Evolutionary conservation across 2,113 vertebrate genomes (phyloP), one percentile per base, ranked within the genome.

Genomic region (Illadopsis cleaveri): DNA sequence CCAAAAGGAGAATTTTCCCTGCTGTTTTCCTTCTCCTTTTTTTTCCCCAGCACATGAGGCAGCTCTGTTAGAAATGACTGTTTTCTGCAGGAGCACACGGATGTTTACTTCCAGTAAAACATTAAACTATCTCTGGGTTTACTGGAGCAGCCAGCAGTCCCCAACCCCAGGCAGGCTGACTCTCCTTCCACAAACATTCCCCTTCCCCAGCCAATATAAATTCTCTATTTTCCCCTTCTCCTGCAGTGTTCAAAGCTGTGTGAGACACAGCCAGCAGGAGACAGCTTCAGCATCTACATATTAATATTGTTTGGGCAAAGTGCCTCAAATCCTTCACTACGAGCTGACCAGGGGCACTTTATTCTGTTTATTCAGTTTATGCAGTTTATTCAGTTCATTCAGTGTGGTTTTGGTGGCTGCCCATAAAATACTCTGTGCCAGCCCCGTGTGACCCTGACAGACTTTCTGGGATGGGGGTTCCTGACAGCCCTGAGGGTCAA

Each of bases 401-500:
- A 3, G 25, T 22, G 37, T 76, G 8, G 11, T 65, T 77, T 45
- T 35, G 22, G 23, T 31, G 44, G 35, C 58, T 57, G 10, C 10
- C 38, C 12, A 6, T 57, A 19, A 88, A 54, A 19, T 25, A 37
- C 70, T 30, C 8, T 1, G 0, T 5, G 44, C 7, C 44, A 11
- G 16, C 6, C 16, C 22, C 2, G 12, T 2, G 1, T 40, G 33
- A 8, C 48, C 64, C 82, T 58, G 53, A 37, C 9, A 65, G 23
- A 25, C 0, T 0, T 1, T 33, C 37, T 2, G 1, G 25, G 30
- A 3, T 2, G 14, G 28, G 11, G 22, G 15, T 3, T 81, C 23
- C 77, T 75, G 20, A 51, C 48, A 76, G 45, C 23, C 33, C 60
- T 15, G 30, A 22, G 3, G 31, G 56, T 11, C 45, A 61, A n/a